Evolutionary conservation across 2,888 invertebrate genomes (phyloP), one percentile per base, ranked within the genome.

Genomic region (Choreutis nemorana): DNA sequence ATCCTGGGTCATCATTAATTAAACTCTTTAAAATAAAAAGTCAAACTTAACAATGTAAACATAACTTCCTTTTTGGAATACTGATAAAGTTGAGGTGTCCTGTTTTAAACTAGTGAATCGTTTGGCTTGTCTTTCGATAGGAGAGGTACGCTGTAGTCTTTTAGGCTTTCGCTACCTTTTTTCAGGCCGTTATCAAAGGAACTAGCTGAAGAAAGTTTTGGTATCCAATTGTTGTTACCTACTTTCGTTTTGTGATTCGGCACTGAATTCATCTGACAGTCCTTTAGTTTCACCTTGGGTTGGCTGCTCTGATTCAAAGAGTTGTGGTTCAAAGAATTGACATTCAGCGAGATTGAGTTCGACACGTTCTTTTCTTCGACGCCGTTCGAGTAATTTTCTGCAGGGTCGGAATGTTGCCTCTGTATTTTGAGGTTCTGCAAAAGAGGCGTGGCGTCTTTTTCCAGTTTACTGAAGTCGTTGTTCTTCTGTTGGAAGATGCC

Each of bases 191-290:
- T 70, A 31, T 79, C 79, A 29, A 79, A 78, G 20, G 78, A 78
- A 40, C 70, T 75, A 1, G 79, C 67, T 7, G 75, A 60, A 1
- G 77, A 63, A 32, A 78, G 39, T 35, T 75, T 77, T 1, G 75
- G 58, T 38, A 78, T 65, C 77, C 79, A 80, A 53, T 78, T 78
- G 37, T 80, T 80, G 52, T 78, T 79, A 37, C 75, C 79, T 46
- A 70, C 52, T 48, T 72, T 72, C 16, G 59, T 48, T 40, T 66
- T 72, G 42, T 67, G 60, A 38, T 67, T 71, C 12, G 59, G 57
- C 18, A 67, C 46, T 3, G 66, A 54, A 27, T 65, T 71, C 37
- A 46, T 45, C 29, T 64, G 61, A 18, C 54, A 55, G 20, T 75
- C 75, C 55, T 71, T 78, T 51, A 77, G 48, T 44, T 72, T 75